These are phyloP conservation scores for Trissoscelio sp. DNA, from an alignment of 2,888 invertebrate species.

Conservation along the genomic window DNA sequence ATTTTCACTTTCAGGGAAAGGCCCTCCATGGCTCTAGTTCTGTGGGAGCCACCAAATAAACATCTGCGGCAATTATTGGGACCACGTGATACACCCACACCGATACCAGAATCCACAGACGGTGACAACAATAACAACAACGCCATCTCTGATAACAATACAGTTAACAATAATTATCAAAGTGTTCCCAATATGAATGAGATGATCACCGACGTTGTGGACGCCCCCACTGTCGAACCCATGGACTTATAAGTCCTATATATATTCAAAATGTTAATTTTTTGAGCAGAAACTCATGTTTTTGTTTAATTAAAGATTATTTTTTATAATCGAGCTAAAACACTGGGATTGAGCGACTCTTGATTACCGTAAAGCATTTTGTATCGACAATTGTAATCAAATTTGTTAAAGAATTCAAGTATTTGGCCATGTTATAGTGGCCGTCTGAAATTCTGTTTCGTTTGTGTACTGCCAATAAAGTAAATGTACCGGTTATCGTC, in stretches of 20 bases:
- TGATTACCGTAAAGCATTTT: background rate
- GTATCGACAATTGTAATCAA: background rate
- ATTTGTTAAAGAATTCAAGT: background rate
- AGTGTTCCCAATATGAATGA: constrained; percentile 78
- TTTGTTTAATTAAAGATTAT: background rate
- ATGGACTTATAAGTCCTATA: constrained; percentile 79
- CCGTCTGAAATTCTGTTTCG: constrained; percentile 5
- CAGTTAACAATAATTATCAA: constrained; percentile 73
- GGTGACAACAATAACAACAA: constrained; percentile 73
- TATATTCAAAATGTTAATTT: background rate
- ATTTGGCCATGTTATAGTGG: constrained; percentile 55
- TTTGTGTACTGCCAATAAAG: background rate
- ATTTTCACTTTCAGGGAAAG: constrained; percentile 85
- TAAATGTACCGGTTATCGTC: no score
- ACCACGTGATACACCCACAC: constrained; percentile 71
- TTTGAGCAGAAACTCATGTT: no score
- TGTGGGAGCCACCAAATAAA: constrained; percentile 91
- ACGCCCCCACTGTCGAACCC: constrained; percentile 74
- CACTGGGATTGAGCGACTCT: no score
- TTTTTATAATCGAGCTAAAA: background rate
- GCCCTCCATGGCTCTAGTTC: constrained; percentile 91
- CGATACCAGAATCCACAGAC: constrained; percentile 69
- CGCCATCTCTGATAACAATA: constrained; percentile 68
- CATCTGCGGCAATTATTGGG: constrained; percentile 81
- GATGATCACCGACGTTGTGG: constrained; percentile 65